Conservation (phyloP, 1,140 invertebrate genomes). For the Phenacoccus solenopsis region DNA sequence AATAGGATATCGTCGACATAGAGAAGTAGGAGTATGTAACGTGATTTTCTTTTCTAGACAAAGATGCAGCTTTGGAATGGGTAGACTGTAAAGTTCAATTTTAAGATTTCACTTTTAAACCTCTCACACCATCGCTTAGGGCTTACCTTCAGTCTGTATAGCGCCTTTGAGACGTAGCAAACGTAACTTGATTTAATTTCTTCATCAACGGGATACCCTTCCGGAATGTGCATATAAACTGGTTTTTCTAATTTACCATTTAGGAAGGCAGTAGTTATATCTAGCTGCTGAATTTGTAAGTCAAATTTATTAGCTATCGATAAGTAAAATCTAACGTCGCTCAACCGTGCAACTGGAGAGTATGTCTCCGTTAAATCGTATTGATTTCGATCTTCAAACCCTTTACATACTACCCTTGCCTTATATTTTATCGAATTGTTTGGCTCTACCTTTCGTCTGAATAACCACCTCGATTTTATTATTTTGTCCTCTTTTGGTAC, state of each 20-base stretch:
- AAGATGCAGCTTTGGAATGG: conserved; percentile 5
- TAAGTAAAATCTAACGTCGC: conserved; percentile 32
- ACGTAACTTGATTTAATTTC: conserved; percentile 25
- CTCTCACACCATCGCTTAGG: conserved; percentile 29
- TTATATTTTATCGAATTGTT: conserved; percentile 27
- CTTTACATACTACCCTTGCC: conserved; percentile 36
- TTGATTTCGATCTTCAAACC: conserved; percentile 32
- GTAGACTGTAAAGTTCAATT: conserved; percentile 25
- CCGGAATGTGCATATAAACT: conserved; percentile 34
- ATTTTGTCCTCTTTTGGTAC: too few species aligned
- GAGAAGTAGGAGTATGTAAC: conserved; percentile 20
- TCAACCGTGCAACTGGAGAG: conserved; percentile 29
- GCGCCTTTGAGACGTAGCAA: conserved; percentile 28
- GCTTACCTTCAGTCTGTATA: conserved; percentile 33
- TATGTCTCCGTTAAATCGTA: conserved; percentile 32
- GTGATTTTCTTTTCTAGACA: not conserved
- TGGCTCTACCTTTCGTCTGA: too few species aligned
- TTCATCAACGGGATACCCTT: conserved; percentile 24
- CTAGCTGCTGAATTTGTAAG: conserved; percentile 30
- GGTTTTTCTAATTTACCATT: conserved; percentile 33
- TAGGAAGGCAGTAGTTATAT: conserved; percentile 34
- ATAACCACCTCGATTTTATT: too few species aligned
- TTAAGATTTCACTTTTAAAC: conserved; percentile 25
- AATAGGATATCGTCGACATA: conserved; percentile 20
- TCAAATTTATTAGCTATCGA: conserved; percentile 29